Conservation (phyloP, 2,797 vertebrate species). For the Acanthornis magna region DNA sequence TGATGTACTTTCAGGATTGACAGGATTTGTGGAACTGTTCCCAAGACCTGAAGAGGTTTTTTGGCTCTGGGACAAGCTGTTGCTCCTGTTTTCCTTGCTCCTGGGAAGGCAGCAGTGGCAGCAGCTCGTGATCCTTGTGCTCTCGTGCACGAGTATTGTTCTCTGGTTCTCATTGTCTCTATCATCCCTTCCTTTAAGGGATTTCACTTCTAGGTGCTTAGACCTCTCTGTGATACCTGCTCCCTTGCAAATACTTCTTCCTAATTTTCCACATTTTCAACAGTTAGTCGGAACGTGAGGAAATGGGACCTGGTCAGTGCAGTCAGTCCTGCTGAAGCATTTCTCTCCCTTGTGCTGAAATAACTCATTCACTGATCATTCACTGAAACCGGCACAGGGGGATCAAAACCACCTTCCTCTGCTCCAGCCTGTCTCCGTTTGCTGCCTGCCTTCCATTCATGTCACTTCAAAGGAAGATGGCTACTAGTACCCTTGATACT, state of each 20-base stretch:
- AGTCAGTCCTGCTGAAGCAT: not conserved
- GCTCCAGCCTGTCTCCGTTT: fast-evolving
- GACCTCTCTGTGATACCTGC: not conserved
- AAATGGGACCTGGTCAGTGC: not conserved
- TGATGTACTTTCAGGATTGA: not conserved
- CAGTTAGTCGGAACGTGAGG: not conserved
- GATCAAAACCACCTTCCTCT: not conserved
- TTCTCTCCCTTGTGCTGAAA: not conserved
- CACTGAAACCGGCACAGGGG: not conserved
- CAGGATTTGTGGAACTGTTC: not conserved
- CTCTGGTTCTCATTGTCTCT: fast-evolving
- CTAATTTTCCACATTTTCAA: not conserved
- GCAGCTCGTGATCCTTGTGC: not conserved
- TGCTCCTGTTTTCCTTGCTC: not conserved
- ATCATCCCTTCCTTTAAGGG: not conserved
- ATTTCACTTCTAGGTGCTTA: not conserved
- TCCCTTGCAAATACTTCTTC: not conserved
- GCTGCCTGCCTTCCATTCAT: not conserved
- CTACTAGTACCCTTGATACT: not conserved
- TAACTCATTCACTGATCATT: not conserved
- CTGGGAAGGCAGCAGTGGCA: not conserved
- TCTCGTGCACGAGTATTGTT: fast-evolving
- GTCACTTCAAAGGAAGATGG: not conserved
- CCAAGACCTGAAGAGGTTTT: not conserved
- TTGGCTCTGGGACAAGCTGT: not conserved